Percentiles rank a stretch among this genome's conserved stretches.
These are phyloP conservation scores for Petrocephalus microphthalmus DNA, from an alignment of 2,113 vertebrate genomes.

Conservation along the genomic window DNA sequence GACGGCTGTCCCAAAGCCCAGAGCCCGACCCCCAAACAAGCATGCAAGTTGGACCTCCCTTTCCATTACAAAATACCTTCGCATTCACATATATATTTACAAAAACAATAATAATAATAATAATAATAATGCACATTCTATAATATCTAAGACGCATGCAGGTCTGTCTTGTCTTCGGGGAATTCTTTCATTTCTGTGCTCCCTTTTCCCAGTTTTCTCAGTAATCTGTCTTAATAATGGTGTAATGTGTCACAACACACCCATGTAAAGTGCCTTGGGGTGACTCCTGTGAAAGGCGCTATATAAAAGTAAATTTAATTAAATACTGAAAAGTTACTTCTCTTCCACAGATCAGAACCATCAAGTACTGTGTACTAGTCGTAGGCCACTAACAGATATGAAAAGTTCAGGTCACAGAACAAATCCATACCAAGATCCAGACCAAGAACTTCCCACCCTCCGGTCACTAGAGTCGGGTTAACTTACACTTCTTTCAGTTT, in stretches of 20 bases:
- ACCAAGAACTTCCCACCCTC: background rate
- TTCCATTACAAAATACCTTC: background rate
- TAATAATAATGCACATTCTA: background rate
- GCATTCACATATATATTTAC: background rate
- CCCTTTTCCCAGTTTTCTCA: too few species aligned
- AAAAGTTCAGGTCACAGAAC: too few species aligned
- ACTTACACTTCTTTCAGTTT: slow-evolving; percentile 70
- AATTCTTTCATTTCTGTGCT: too few species aligned
- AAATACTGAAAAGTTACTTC: background rate
- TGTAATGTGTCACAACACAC: too few species aligned
- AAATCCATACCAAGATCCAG: too few species aligned
- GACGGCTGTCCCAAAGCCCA: slow-evolving; percentile 48
- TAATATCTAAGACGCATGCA: background rate
- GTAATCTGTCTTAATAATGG: too few species aligned
- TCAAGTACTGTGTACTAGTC: background rate
- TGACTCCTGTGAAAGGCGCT: too few species aligned
- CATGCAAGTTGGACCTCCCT: background rate
- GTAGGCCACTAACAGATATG: too few species aligned
- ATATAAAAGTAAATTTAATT: too few species aligned
- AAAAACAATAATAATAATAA: background rate
- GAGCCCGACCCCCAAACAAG: background rate
- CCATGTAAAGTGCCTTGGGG: too few species aligned
- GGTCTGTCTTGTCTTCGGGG: background rate
- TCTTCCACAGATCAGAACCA: background rate
- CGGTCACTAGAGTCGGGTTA: background rate